Percentiles rank a stretch among this genome's conserved stretches.
These are phyloP conservation scores for Rhabdomys dilectus DNA, from an alignment of 2,113 vertebrate genomes.

Conservation along the genomic window DNA sequence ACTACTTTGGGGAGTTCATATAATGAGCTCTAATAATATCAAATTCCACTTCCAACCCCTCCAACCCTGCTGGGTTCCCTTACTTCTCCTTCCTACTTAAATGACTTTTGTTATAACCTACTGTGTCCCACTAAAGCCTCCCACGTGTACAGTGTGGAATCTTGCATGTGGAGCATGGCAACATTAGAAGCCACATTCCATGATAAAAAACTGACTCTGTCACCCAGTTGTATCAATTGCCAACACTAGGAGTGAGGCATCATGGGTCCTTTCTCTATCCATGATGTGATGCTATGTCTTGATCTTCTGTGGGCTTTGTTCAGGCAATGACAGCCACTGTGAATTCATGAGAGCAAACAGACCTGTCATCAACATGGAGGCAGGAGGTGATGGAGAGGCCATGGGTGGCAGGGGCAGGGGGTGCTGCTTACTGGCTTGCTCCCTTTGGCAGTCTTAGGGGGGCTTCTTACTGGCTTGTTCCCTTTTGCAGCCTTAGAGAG, in stretches of 20 bases:
- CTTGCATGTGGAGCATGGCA: too few relatives aligned
- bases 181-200: too few relatives aligned
- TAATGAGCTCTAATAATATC: background rate
- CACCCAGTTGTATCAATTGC: background rate
- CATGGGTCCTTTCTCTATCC: background rate
- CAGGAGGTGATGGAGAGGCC: background rate
- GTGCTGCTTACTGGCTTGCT: background rate
- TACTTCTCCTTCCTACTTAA: background rate
- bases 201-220: background rate
- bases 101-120: background rate
- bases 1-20: background rate
- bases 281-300: background rate
- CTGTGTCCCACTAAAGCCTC: too few relatives aligned
- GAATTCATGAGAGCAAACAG: background rate
- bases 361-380: background rate
- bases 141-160: background rate
- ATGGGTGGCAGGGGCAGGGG: background rate
- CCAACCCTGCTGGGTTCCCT: background rate
- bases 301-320: background rate
- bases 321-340: background rate
- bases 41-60: background rate
- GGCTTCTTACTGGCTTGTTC: too few relatives aligned
- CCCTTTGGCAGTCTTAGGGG: too few relatives aligned
- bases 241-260: background rate
- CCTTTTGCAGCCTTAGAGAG: too few relatives aligned